Evolutionary conservation across 2,113 vertebrate species (phyloP).

Genomic region (Colistium nudipinnis): DNA sequence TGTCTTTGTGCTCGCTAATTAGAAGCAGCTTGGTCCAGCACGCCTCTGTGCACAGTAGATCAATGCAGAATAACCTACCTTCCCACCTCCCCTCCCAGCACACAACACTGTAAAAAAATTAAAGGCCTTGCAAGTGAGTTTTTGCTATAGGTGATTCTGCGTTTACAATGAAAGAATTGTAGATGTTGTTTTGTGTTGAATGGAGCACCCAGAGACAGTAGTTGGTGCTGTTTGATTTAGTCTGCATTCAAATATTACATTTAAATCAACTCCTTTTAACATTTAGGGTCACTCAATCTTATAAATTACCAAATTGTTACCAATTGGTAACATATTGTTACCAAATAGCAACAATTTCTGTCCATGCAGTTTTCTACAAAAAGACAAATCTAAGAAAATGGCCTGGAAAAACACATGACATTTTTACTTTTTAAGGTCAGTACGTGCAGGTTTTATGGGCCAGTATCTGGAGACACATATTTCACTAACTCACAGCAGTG

Average conservation of each 20-base stretch:
- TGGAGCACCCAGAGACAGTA: neutral
- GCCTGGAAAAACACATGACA: constrained; percentile 1
- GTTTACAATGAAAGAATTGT: neutral
- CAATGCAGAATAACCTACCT: too few species aligned
- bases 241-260: constrained; percentile 40
- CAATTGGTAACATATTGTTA: constrained; percentile 27
- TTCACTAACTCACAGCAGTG: constrained; percentile 47
- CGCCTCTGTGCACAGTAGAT: too few species aligned
- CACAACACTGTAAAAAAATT: constrained; percentile 28
- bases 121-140: constrained; percentile 25
- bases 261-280: constrained; percentile 49
- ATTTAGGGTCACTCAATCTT: too few species aligned
- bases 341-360: constrained; percentile 13
- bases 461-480: constrained; percentile 42
- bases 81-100: constrained; percentile 26
- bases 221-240: neutral
- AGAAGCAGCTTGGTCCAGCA: constrained; percentile 55
- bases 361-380: too few species aligned
- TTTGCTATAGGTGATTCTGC: constrained; percentile 25
- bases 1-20: constrained; percentile 69
- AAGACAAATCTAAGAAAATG: neutral
- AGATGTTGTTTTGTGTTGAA: neutral
- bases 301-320: too few species aligned
- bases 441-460: constrained; percentile 26
- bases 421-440: constrained; percentile 34